Evolutionary conservation across 2,888 invertebrate species (phyloP).

Genomic region (Cataglyphis livida): DNA sequence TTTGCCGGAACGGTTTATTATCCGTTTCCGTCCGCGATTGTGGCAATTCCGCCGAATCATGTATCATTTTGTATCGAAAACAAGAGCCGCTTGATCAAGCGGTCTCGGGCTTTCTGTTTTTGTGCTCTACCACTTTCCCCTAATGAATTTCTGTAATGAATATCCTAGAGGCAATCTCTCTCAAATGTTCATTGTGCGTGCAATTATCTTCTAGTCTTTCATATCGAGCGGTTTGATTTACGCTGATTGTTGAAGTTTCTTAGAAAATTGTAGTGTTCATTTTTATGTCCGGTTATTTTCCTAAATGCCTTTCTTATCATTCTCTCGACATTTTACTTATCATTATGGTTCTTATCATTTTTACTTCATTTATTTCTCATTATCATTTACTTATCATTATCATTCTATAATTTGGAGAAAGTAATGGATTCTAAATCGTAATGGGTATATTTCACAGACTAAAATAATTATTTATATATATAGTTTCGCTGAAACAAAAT

Average conservation of each 20-base stretch:
- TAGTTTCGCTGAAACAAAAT: neutral
- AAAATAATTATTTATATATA: neutral
- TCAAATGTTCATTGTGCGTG: neutral
- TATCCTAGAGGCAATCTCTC: neutral
- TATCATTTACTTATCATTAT: neutral
- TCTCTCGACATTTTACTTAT: neutral
- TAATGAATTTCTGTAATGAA: constrained; percentile 18
- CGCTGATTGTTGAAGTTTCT: neutral
- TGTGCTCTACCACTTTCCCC: constrained; percentile 26
- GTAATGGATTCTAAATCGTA: neutral
- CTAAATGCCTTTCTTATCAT: neutral
- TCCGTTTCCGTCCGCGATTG: neutral
- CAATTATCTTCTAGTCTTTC: neutral
- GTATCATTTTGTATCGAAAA: neutral
- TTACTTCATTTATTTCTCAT: too few relatives aligned
- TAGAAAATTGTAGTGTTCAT: neutral
- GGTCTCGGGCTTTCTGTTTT: constrained; percentile 13
- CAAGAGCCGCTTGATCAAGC: neutral
- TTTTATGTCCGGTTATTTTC: constrained; percentile 29
- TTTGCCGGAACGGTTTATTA: neutral
- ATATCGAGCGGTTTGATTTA: constrained; percentile 1
- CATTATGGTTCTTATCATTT: neutral
- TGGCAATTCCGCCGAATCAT: neutral
- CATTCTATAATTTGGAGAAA: neutral
- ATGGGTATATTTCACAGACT: neutral